Conservation (phyloP, 1,140 invertebrate species). For the Lycorma delicatula region DNA sequence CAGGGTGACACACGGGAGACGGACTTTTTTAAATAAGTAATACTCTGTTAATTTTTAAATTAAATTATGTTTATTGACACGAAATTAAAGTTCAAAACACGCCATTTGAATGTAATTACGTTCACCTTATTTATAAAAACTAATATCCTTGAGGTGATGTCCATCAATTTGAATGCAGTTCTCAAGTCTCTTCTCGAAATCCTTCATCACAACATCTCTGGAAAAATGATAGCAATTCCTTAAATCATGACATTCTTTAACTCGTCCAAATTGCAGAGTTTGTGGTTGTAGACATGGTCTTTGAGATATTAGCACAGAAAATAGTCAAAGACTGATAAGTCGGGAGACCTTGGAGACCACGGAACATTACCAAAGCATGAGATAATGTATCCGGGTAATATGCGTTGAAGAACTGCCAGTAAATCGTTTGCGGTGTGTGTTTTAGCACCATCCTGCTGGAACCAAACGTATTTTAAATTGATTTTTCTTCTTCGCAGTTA, state of each 20-base stretch:
- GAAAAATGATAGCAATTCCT: too few relatives aligned
- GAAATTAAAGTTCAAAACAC: too few relatives aligned
- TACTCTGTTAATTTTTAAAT: too few relatives aligned
- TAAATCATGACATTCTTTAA: slow-evolving; percentile 29
- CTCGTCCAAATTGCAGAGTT: slow-evolving; percentile 26
- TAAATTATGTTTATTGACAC: too few relatives aligned
- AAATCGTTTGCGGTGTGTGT: slow-evolving; percentile 28
- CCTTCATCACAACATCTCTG: too few relatives aligned
- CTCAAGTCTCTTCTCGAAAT: too few relatives aligned
- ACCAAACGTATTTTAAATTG: slow-evolving; percentile 13
- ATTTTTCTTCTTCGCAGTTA: slow-evolving; percentile 9
- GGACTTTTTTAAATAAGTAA: too few relatives aligned
- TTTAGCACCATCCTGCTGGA: slow-evolving; percentile 26
- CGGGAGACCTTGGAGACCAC: slow-evolving; percentile 28
- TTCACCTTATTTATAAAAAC: too few relatives aligned
- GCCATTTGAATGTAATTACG: too few relatives aligned
- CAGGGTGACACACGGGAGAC: too few relatives aligned
- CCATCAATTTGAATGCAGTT: too few relatives aligned
- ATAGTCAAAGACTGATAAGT: slow-evolving; percentile 32
- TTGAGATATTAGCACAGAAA: slow-evolving; percentile 30
- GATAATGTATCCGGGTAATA: slow-evolving; percentile 27
- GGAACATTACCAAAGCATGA: slow-evolving; percentile 23
- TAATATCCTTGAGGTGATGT: too few relatives aligned
- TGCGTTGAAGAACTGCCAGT: slow-evolving; percentile 22
- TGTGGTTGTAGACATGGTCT: slow-evolving; percentile 25